Conservation (phyloP, 2,888 invertebrate species). For the Drosophila mulleri region DNA sequence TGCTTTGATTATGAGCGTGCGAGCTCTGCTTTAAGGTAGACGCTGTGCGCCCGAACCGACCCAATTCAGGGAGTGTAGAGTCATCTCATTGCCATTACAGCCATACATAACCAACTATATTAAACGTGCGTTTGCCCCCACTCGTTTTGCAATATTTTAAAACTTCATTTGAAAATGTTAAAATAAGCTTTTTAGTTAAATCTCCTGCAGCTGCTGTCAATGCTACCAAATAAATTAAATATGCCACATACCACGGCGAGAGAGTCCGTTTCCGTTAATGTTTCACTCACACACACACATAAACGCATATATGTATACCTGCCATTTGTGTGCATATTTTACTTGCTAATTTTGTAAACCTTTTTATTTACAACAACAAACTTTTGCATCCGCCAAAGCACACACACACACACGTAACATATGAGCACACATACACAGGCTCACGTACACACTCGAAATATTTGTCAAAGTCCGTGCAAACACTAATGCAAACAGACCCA, state of each 20-base stretch:
- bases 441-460: slow-evolving; percentile 46
- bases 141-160: not conserved
- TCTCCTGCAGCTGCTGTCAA: slow-evolving; percentile 16
- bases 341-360: slow-evolving; percentile 64
- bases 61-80: not conserved
- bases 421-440: slow-evolving; percentile 20
- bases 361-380: slow-evolving; percentile 62
- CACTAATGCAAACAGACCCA: slow-evolving; percentile 43
- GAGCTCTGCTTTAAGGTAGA: slow-evolving; percentile 30
- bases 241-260: slow-evolving; percentile 53
- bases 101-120: not conserved
- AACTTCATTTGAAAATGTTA: not conserved
- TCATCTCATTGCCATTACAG: not conserved
- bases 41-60: not conserved
- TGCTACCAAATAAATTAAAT: slow-evolving; percentile 48
- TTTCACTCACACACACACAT: slow-evolving; percentile 22
- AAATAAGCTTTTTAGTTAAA: not conserved
- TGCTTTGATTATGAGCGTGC: slow-evolving; percentile 43
- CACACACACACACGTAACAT: slow-evolving; percentile 13
- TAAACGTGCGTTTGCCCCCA: not conserved
- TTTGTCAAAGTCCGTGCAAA: slow-evolving; percentile 61
- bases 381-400: slow-evolving; percentile 64
- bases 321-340: slow-evolving; percentile 57
- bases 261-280: slow-evolving; percentile 66
- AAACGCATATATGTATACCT: slow-evolving; percentile 9